These are phyloP conservation scores for Hypotaenidia okinawae DNA, from an alignment of 2,797 vertebrate species.

Conservation along the genomic window DNA sequence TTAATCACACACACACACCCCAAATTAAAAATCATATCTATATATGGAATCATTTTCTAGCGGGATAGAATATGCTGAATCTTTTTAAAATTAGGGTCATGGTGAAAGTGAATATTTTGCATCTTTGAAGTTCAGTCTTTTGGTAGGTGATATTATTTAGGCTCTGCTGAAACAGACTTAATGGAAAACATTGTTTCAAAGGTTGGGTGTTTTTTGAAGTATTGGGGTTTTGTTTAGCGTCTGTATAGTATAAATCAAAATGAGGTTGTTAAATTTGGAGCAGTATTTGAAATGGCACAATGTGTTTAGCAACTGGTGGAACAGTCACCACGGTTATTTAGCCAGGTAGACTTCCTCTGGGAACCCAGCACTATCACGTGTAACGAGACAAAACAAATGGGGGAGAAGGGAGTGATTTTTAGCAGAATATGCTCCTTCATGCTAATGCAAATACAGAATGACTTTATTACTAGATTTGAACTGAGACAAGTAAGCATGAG, in stretches of 20 bases:
- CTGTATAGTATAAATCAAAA: neutral
- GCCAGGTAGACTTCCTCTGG: neutral
- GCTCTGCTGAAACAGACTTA: neutral
- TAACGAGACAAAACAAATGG: neutral
- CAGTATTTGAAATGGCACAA: neutral
- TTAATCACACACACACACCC: neutral
- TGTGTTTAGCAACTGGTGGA: neutral
- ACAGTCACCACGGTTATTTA: neutral
- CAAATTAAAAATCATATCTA: neutral
- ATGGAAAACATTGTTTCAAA: neutral
- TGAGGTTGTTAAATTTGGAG: neutral
- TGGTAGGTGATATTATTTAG: neutral
- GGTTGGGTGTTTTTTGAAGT: neutral
- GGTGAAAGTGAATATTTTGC: neutral
- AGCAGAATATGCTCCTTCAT: slow-evolving; percentile 12
- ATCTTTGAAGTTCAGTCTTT: neutral
- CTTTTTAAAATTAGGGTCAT: neutral
- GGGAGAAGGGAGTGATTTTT: neutral
- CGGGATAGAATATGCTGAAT: neutral
- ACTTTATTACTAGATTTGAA: slow-evolving; percentile 28
- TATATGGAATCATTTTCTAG: neutral
- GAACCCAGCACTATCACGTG: neutral
- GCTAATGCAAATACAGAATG: slow-evolving; percentile 14
- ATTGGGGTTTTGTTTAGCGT: neutral
- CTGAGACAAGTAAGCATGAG: neutral